Conservation (phyloP, 2,113 vertebrate species). For the Phyllostomus discolor region DNA sequence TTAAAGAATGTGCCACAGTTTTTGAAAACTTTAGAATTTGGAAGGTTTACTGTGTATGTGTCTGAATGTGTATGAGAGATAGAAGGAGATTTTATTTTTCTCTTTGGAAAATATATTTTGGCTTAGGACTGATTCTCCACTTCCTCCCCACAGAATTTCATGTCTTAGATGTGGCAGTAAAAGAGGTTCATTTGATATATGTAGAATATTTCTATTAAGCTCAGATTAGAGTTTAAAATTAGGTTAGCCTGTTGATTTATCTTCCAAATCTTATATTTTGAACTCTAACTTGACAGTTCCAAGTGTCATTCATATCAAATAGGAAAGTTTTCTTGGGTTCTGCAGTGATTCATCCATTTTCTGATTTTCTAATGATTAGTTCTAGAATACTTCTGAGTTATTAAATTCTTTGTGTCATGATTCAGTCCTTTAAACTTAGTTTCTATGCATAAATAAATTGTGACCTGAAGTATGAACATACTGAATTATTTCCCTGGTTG, state of each 20-base stretch:
- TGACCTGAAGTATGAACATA: background rate
- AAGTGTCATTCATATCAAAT: background rate
- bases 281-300: background rate
- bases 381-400: background rate
- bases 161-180: background rate
- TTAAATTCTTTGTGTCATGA: background rate
- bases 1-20: background rate
- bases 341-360: background rate
- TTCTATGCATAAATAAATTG: background rate
- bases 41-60: background rate
- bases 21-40: constrained; percentile 16
- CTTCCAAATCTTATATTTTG: background rate
- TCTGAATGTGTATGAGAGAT: background rate
- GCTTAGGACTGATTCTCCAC: background rate
- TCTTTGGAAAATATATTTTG: constrained; percentile 24
- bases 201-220: background rate
- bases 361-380: background rate
- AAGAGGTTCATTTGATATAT: background rate
- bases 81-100: background rate
- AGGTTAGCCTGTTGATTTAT: background rate
- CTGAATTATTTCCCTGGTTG: background rate
- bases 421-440: background rate
- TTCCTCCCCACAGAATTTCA: background rate
- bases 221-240: background rate
- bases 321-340: background rate